Evolutionary conservation across 92 coral and sea anemone species (phyloP).

Genomic region (Porites lobata): DNA sequence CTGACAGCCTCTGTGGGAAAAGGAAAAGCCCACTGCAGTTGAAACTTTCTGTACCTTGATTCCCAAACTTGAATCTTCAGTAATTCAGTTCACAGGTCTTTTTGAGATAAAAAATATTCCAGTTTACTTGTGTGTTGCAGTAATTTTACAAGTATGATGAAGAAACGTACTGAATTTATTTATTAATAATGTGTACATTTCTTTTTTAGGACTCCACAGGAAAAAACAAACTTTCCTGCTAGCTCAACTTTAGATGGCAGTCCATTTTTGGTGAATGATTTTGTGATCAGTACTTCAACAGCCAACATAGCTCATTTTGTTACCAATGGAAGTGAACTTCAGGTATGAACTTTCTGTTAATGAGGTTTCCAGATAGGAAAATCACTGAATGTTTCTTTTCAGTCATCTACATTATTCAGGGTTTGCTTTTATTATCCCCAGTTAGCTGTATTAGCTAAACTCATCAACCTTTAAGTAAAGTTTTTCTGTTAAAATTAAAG

Average conservation of each 20-base stretch:
- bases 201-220: conserved; percentile 54
- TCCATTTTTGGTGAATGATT: conserved; percentile 93
- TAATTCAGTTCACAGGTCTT: no score
- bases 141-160: no score
- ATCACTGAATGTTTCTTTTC: no score
- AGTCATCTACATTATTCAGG: no score
- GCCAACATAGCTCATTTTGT: conserved; percentile 89
- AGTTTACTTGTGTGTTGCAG: no score
- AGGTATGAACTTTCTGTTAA: conserved; percentile 55
- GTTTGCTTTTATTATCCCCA: no score
- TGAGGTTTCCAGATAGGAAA: not conserved
- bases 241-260: conserved; percentile 93
- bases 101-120: no score
- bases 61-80: no score
- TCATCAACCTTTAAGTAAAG: no score
- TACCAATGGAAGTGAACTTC: conserved; percentile 69
- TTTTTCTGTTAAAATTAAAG: no score
- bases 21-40: not conserved
- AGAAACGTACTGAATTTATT: not conserved
- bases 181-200: not conserved
- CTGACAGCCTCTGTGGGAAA: not conserved
- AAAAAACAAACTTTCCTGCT: conserved; percentile 68
- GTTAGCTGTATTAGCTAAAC: no score
- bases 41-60: not conserved
- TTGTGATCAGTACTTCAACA: conserved; percentile 83